These are phyloP conservation scores for Siphlonurus alternatus DNA, from an alignment of 2,888 invertebrate genomes.

Conservation along the genomic window DNA sequence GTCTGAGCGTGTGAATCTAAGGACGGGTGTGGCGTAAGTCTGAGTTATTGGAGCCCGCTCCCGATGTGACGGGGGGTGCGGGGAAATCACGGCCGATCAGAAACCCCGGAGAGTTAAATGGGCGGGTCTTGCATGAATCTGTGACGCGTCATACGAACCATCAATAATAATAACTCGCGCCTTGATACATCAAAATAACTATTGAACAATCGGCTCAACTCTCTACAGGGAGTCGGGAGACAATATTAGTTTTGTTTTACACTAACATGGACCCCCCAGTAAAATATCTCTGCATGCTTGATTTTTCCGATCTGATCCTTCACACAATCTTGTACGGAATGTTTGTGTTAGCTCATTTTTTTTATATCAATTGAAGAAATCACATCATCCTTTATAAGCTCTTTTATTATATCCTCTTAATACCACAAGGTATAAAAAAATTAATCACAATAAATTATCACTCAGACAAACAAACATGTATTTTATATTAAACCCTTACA, in stretches of 20 bases:
- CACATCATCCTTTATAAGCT: no score
- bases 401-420: no score
- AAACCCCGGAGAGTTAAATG: neutral
- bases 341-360: no score
- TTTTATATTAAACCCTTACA: no score
- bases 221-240: constrained; percentile 10
- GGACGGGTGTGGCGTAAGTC: neutral
- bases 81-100: neutral
- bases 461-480: no score
- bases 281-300: no score
- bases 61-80: neutral
- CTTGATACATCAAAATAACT: no score
- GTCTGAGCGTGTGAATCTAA: neutral
- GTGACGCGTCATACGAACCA: neutral
- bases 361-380: no score
- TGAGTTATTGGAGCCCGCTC: neutral
- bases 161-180: neutral
- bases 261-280: neutral
- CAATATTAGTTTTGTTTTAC: constrained; percentile 11
- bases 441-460: no score
- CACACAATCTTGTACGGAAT: no score
- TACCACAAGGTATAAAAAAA: no score
- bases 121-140: neutral
- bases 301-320: no score
- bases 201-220: constrained; percentile 1